phyloP scores from a whole-genome alignment of 2,888 invertebrate genomes.

The Amphipoea oculea region DNA sequence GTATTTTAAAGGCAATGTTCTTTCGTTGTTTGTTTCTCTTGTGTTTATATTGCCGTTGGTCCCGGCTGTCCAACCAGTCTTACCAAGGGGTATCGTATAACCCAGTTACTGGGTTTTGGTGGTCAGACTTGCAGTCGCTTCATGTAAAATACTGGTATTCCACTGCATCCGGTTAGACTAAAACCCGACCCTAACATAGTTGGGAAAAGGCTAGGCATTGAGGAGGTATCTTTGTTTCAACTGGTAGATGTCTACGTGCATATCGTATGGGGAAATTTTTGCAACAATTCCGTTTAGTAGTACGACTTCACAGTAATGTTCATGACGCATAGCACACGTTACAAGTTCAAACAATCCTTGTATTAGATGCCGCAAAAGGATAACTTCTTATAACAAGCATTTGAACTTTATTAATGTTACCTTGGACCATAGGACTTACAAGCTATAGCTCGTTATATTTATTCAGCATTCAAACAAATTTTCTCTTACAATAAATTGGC shows the following conservation, averaged over 20 bases:
- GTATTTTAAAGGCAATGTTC: conserved; percentile 43
- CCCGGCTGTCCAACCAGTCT: neutral
- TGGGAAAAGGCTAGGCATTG: neutral
- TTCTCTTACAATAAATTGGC: neutral
- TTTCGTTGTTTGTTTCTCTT: conserved; percentile 24
- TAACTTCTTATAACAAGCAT: conserved; percentile 14
- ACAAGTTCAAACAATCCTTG: conserved; percentile 36
- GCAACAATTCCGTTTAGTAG: conserved; percentile 36
- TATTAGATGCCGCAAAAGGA: conserved; percentile 28
- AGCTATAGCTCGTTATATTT: neutral
- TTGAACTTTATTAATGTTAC: conserved; percentile 13
- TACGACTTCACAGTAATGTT: conserved; percentile 36
- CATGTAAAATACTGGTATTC: neutral
- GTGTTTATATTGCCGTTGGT: conserved; percentile 16
- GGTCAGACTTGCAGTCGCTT: neutral
- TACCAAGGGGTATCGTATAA: neutral
- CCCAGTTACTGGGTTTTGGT: neutral
- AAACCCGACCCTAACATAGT: neutral
- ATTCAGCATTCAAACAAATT: neutral
- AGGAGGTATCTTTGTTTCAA: conserved; percentile 20
- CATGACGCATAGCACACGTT: conserved; percentile 36
- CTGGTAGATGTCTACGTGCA: conserved; percentile 4
- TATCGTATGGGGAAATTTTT: conserved; percentile 42
- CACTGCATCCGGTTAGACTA: neutral
- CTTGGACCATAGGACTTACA: neutral